Evolutionary conservation across 2,113 vertebrate species (phyloP), one percentile per base, ranked within the genome.

Genomic region (Phalacrocorax pelagicus): DNA sequence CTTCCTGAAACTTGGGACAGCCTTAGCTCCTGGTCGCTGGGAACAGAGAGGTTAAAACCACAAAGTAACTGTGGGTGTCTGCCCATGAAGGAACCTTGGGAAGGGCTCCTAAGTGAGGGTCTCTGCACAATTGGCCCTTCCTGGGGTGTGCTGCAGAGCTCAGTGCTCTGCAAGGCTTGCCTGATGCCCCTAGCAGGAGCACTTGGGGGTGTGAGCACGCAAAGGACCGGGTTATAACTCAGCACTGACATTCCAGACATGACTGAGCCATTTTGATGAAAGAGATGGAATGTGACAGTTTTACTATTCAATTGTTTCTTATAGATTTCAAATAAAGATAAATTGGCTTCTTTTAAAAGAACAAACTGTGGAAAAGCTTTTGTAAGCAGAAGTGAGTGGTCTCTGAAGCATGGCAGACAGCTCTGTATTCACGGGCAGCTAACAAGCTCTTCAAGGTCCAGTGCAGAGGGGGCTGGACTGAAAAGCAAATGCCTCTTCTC

Each of bases 321-420:
- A 21, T 52, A 93, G 88, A 90, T 96, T 96, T 92, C 63, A 81
- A 94, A 96, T 70, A 85, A 95, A 94, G 96, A 81, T 55, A 89
- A 95, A 96, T 93, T 80, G 77, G 77, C 61, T 90, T 81, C 26
- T 93, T 90, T 93, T 34, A 36, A 71, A 95, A 70, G 87, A 77
- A 54, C 49, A 80, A 77, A 62, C 36, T 49, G 34, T 75, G 62
- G 66, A 55, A 91, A 74, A 81, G 82, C 82, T 65, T 86, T 61
- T 81, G 74, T 90, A 88, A 83, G 81, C 72, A 92, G 83, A 59
- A 75, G 86, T 5, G 29, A 84, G 78, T 27, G 72, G 78, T 88
- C 70, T 91, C 81, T 79, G 91, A 81, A 88, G 89, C 74, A 38
- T 44, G 75, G 78, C 91, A 69, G 89, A 47, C 74, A 63, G 85